Conservation (phyloP, 2,113 vertebrate genomes). For the Quiscalus mexicanus region DNA sequence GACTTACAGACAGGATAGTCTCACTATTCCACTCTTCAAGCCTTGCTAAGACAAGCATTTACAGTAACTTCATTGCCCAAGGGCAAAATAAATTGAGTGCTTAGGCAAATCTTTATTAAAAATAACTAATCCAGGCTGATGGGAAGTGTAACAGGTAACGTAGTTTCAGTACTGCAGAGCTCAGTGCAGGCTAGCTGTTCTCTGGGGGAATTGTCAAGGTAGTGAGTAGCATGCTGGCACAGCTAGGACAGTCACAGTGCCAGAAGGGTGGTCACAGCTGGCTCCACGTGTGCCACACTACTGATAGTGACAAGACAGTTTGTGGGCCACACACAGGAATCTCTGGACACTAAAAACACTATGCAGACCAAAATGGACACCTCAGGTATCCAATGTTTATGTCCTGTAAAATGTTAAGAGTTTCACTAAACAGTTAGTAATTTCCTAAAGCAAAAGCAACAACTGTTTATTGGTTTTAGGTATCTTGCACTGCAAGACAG, state of each 20-base stretch:
- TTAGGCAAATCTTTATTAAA: background rate
- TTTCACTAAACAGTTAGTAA: background rate
- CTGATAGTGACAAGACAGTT: background rate
- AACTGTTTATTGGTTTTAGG: background rate
- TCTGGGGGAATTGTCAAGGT: background rate
- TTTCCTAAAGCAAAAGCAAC: background rate
- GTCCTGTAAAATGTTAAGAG: rapidly evolving
- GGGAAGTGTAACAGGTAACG: background rate
- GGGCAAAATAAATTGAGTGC: background rate
- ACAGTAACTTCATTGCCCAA: background rate
- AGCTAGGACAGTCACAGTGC: background rate
- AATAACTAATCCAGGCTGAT: background rate
- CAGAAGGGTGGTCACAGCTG: background rate
- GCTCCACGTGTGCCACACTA: rapidly evolving
- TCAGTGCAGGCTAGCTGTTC: background rate
- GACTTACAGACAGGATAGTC: background rate
- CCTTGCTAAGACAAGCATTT: background rate
- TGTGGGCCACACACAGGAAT: background rate
- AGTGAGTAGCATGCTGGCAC: background rate
- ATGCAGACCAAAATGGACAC: background rate
- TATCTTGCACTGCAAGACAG: background rate
- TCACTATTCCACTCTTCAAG: background rate
- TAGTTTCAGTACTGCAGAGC: background rate
- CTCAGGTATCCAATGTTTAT: background rate
- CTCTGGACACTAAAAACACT: background rate